Percentiles rank a stretch among this genome's conserved stretches.
phyloP scores from a whole-genome alignment of 2,797 vertebrate genomes.

The Morelia viridis region DNA sequence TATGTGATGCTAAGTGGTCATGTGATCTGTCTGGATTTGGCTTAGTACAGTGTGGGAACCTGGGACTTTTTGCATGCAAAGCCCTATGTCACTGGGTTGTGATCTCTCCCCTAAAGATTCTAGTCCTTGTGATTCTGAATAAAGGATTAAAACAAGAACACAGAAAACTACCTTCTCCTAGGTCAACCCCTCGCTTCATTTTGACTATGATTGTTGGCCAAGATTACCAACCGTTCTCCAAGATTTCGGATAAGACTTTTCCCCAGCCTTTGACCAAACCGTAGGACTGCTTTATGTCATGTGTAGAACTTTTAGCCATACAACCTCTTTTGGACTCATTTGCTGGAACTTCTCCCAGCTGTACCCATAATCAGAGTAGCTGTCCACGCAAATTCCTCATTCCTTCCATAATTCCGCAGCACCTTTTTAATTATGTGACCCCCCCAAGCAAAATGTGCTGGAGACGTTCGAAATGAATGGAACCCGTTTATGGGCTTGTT shows the following conservation, averaged over 20 bases:
- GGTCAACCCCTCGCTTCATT: too few relatives aligned
- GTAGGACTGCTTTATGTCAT: not conserved
- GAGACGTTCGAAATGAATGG: slow-evolving; percentile 41
- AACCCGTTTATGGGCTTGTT: slow-evolving; percentile 27
- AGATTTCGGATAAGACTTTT: not conserved
- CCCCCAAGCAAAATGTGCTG: slow-evolving; percentile 33
- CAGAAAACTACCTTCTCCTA: too few relatives aligned
- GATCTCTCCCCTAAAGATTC: too few relatives aligned
- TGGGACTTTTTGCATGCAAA: too few relatives aligned
- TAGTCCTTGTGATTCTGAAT: too few relatives aligned
- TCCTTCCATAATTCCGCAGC: not conserved
- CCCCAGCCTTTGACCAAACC: not conserved
- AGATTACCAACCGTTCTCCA: too few relatives aligned
- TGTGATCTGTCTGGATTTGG: too few relatives aligned
- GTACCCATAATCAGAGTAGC: slow-evolving; percentile 41
- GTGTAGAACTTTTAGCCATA: not conserved
- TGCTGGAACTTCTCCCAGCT: not conserved
- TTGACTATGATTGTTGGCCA: too few relatives aligned
- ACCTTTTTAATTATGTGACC: slow-evolving; percentile 34
- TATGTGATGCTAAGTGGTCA: too few relatives aligned
- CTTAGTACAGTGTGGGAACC: too few relatives aligned
- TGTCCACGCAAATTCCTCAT: slow-evolving; percentile 44
- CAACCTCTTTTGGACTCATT: not conserved
- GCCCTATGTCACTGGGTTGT: too few relatives aligned
- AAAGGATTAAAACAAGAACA: too few relatives aligned